Evolutionary conservation across 2,797 vertebrate genomes (phyloP), one percentile per base, ranked within the genome.

Genomic region (Aphelocoma californica): DNA sequence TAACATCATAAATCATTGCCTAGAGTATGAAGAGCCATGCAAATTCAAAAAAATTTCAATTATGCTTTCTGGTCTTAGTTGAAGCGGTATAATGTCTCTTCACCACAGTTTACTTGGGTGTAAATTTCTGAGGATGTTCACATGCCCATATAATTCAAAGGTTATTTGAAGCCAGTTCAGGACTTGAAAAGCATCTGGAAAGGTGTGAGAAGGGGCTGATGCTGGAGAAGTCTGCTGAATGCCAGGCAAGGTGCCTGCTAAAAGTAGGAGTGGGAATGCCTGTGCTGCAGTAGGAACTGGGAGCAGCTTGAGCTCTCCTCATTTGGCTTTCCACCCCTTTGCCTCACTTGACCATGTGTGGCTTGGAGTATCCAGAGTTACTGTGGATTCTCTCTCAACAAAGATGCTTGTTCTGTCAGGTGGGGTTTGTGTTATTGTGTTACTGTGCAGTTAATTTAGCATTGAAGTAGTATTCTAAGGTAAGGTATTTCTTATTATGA

Each of bases 271-370:
- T 26, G 45, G 61, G 50, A 50, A 18, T 12, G 3, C 7, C 12
- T 53, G 11, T 70, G 28, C 24, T 12, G 2, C 51, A n/a, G 14
- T 7, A 36, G 77, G 53, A 83, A 7, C 6, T 42, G 67, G 31
- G 34, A 62, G n/a, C 17, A 47, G 44, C n/a, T 62, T 28, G 47
- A 80, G 31, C 28, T 62, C 38, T 38, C 28, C 28, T 66, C 1
- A 0, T 36, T n/a, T 60, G 48, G 3, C 45, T 81, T 78, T 54
- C 47, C 18, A 44, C 15, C 2, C 6, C 10, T 40, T 9, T 44
- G 40, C 23, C 40, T 77, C 4, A 1, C 5, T 12, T 77, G 7
- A 26, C 13, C 1, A 0, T 2, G 2, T 8, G 17, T 78, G 61
- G 15, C 45, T 67, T 56, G 50, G 42, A 31, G 26, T 34, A 34